Conservation (phyloP, 1,140 invertebrate species). For the Wiebesia pumilae region DNA sequence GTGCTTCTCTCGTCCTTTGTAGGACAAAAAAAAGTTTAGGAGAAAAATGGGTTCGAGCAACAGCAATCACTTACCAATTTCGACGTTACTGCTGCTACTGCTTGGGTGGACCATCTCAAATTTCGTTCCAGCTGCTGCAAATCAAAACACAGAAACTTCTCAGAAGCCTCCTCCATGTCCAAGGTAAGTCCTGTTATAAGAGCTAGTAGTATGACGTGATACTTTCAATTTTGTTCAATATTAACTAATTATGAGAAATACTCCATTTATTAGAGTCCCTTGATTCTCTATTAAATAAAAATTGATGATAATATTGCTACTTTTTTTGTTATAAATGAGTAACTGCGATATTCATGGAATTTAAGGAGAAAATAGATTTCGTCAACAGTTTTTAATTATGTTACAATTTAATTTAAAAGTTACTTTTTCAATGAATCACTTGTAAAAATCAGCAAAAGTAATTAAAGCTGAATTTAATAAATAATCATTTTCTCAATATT, state of each 20-base stretch:
- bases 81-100: background rate
- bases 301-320: too few species aligned
- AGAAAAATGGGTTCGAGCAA: slow-evolving; percentile 1
- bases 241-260: background rate
- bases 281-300: background rate
- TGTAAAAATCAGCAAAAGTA: background rate
- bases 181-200: slow-evolving; percentile 39
- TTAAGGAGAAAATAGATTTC: background rate
- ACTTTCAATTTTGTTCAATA: background rate
- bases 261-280: background rate
- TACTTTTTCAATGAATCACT: background rate
- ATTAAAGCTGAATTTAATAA: too few species aligned
- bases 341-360: background rate
- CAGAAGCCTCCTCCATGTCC: slow-evolving; percentile 42
- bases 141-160: background rate
- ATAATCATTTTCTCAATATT: too few species aligned
- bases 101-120: background rate
- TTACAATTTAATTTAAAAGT: background rate
- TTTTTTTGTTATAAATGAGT: background rate
- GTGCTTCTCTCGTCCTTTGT: background rate
- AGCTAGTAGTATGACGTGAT: background rate
- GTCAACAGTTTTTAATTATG: background rate
- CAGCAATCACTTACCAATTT: background rate
- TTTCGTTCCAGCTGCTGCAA: background rate
- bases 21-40: background rate